Evolutionary conservation across 2,888 invertebrate species (phyloP), one percentile per base, ranked within the genome.

Genomic region (Girardia tigrina): DNA sequence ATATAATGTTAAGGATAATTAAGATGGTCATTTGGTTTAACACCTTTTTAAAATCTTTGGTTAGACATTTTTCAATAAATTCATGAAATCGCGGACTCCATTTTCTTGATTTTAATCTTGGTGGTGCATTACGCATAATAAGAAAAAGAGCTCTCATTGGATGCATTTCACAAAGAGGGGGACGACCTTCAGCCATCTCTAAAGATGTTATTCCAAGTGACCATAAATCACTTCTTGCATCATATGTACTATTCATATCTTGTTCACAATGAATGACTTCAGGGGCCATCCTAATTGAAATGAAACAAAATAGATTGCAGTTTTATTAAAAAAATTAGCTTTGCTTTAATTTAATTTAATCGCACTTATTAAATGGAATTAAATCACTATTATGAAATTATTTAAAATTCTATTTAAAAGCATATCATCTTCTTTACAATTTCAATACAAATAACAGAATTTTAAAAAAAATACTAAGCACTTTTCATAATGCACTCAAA

Each of bases 261-360:
- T 98, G 97, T 86, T 99, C 98, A 86, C 98, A 99, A 76, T 97
- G 98, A 82, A 98, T 98, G 72, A 97, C 97, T 87, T 97, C 97
- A 0, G 95, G 97, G 56, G 95, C 95, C 97, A 97, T 97, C 85
- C 85, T 83, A 76, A 75, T n/a, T n/a, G n/a, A n/a, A n/a, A n/a
- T n/a, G n/a, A n/a, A n/a, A n/a, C n/a, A n/a, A n/a, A n/a, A n/a
- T n/a, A n/a, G n/a, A n/a, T n/a, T n/a, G n/a, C n/a, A n/a, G n/a
- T n/a, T n/a, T n/a, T n/a, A n/a, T n/a, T n/a, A n/a, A n/a, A n/a
- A n/a, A n/a, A n/a, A n/a, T n/a, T n/a, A n/a, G n/a, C n/a, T n/a
- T n/a, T n/a, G n/a, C n/a, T n/a, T n/a, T n/a, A n/a, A n/a, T n/a
- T n/a, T n/a, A n/a, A n/a, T n/a, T n/a, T n/a, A n/a, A n/a, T n/a